Conservation (phyloP, 1,140 invertebrate species). For the Pogonus chalceus region DNA sequence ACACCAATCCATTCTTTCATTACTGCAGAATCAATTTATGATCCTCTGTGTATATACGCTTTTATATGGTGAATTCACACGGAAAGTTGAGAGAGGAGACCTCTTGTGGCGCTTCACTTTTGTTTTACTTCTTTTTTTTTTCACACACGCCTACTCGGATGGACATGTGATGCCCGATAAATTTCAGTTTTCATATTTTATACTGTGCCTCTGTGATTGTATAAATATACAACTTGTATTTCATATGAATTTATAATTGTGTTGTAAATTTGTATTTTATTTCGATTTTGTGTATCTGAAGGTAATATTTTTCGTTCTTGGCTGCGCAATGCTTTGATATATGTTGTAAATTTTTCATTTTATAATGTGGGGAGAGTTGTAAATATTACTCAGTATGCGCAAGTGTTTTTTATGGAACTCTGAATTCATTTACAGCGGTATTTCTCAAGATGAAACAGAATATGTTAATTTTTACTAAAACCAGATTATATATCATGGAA, state of each 20-base stretch:
- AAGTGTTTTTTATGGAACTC: too few relatives aligned
- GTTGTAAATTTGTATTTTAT: slow-evolving; percentile 5
- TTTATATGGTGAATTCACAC: not conserved
- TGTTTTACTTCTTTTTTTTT: not conserved
- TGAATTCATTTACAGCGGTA: too few relatives aligned
- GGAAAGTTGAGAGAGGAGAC: too few relatives aligned
- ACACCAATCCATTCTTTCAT: slow-evolving; percentile 2
- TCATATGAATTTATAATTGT: not conserved
- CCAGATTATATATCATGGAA: too few relatives aligned
- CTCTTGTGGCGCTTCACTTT: not conserved
- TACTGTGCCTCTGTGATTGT: not conserved
- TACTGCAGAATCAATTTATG: slow-evolving; percentile 2
- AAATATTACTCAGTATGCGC: too few relatives aligned
- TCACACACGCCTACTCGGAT: slow-evolving; percentile 2
- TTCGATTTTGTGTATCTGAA: not conserved
- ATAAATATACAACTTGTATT: not conserved
- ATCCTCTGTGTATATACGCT: not conserved
- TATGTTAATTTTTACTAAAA: too few relatives aligned
- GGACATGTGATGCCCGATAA: not conserved
- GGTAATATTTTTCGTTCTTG: not conserved
- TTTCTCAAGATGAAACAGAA: too few relatives aligned
- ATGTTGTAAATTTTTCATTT: not conserved
- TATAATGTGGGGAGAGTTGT: slow-evolving; percentile 1
- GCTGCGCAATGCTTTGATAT: not conserved
- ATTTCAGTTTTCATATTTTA: slow-evolving; percentile 3